Base-by-base conservation (phyloP, 2,888 invertebrate species). In the Gastracanthus pulcherrimus region DNA sequence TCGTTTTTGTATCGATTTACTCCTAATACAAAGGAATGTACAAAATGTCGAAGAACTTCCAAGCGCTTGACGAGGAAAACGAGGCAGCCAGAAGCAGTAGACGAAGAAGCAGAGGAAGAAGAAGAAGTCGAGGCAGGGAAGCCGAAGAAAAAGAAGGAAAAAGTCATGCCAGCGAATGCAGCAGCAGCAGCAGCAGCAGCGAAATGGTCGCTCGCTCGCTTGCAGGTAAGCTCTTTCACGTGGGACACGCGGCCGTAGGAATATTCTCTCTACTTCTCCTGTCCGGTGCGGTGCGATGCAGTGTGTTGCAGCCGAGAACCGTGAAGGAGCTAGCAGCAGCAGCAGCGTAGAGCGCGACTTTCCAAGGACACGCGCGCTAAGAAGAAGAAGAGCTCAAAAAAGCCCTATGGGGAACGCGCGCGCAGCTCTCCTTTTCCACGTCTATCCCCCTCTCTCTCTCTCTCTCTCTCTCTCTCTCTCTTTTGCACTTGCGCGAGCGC, bases 341-440 rank as follows among this genome's bases (percentile, higher is more conserved):
- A n/a, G 51, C 60, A 69, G 83, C 81, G 84, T 70, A 82, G 82
- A 85, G 82, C 86, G 87, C 86, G 87, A 85, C 86, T 88, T 87
- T 84, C 85, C 88, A 89, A 89, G 88, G 89, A 85, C 89, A 87
- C 83, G 83, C 81, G 84, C 82, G 82, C 81, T 81, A 34, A 34
- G 60, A 85, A 84, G 82, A 74, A 51, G 58, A 72, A 62, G 51
- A 70, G 76, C 76, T 81, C 64, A 86, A 86, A 84, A 86, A 84
- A 84, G 84, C 84, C 84, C 86, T 85, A 83, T 66, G 82, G 70
- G 84, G 85, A 83, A 84, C 76, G 71, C 41, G 45, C 76, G 58
- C 64, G 58, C 34, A 74, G 60, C 31, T 26, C 66, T 62, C 58
- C n/a, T n/a, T n/a, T n/a, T n/a, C n/a, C n/a, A n/a, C n/a, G 3